A percentile compares a stretch with the other conserved stretches of the same genome.
These are phyloP conservation scores for Timandra comae DNA, from an alignment of 2,888 invertebrate species.

Conservation along the genomic window DNA sequence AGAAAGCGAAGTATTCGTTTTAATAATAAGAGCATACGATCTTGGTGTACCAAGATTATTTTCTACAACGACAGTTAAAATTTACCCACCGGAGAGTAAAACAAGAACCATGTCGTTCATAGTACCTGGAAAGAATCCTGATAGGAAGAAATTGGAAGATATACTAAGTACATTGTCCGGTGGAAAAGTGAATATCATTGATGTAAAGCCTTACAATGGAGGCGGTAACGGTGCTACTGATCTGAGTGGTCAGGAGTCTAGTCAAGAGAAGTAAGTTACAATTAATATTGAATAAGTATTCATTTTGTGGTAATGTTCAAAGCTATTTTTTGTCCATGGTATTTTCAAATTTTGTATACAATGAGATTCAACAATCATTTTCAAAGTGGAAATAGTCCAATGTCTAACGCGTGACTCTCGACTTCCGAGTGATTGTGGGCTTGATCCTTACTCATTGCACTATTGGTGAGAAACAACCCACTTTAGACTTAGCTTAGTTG, in stretches of 20 bases:
- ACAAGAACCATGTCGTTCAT: slow-evolving; percentile 88
- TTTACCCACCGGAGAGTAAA: slow-evolving; percentile 86
- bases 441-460: no score
- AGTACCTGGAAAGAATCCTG: slow-evolving; percentile 85
- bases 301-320: no score
- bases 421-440: no score
- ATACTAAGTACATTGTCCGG: slow-evolving; percentile 87
- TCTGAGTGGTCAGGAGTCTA: slow-evolving; percentile 63
- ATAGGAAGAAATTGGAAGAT: slow-evolving; percentile 83
- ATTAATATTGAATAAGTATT: no score
- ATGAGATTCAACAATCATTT: no score
- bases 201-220: slow-evolving; percentile 82
- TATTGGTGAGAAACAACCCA: no score
- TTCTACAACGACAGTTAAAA: slow-evolving; percentile 83
- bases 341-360: no score
- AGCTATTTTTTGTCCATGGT: no score
- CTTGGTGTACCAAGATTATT: slow-evolving; percentile 87
- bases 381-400: no score
- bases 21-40: slow-evolving; percentile 89
- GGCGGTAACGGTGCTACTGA: slow-evolving; percentile 75
- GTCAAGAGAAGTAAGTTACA: slow-evolving; percentile 73
- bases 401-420: no score
- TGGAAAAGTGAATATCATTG: slow-evolving; percentile 84
- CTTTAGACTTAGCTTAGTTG: no score
- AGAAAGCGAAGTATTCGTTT: slow-evolving; percentile 76